Evolutionary conservation across 2,797 vertebrate genomes (phyloP), one percentile per base, ranked within the genome.

Genomic region (Threskiornis aethiopicus): DNA sequence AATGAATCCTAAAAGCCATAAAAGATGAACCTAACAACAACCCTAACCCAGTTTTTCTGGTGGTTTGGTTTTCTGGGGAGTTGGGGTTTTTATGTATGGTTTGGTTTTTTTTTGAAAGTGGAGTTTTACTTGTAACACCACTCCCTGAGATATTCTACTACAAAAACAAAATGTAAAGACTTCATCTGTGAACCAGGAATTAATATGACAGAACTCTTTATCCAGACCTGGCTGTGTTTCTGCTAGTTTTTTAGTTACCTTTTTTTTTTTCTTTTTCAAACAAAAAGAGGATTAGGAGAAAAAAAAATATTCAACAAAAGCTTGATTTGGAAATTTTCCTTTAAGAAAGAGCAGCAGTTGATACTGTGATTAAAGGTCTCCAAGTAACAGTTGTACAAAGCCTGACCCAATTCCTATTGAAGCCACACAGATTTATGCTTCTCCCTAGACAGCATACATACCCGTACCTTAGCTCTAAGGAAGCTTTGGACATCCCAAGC

Each of bases 61-160:
- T 18, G 6, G 18, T 28, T 26, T 39, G 51, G 2, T 6, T 55
- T 29, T 39, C 4, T 3, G 5, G 10, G 13, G 6, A 5, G 17
- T 4, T 64, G 15, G 13, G 5, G 3, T 22, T 37, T 46, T 31
- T 71, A 28, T 9, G 7, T 35, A 31, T 79, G 25, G 12, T 26
- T 51, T 10, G 5, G 6, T 0, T 10, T 31, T 46, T 33, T 33
- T 54, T 28, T n/a, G 3, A 24, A 67, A 57, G 22, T 18, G 25
- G 37, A 39, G 5, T 58, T 64, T 84, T 44, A 25, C 11, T 33
- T 49, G 6, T 31, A 76, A 51, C 33, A 25, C 6, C 24, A 39
- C 13, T 52, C 25, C 28, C 22, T 12, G 12, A 91, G 41, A 28
- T 58, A 82, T 5, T 81, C 26, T 3, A 8, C n/a, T 41, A 51